Conservation (phyloP, 1,140 invertebrate species). For the Agraylea sexmaculata region DNA sequence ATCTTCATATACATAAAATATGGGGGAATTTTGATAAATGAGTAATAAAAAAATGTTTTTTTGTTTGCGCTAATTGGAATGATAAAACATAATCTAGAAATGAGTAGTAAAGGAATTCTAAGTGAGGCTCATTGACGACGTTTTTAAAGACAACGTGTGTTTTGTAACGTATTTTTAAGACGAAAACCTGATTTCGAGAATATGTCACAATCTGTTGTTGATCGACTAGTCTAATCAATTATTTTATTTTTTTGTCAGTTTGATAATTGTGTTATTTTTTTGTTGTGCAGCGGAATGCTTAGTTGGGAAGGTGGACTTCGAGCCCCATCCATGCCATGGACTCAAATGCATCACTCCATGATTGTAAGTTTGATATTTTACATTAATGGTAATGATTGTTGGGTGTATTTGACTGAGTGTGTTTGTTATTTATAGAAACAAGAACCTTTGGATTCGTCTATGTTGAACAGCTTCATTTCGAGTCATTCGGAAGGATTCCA, state of each 20-base stretch:
- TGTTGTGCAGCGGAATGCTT: slow-evolving; percentile 24
- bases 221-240: slow-evolving; percentile 1
- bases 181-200: background rate
- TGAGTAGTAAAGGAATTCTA: background rate
- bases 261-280: slow-evolving; percentile 1
- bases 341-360: slow-evolving; percentile 13
- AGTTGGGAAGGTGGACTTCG: slow-evolving; percentile 28
- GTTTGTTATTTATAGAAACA: slow-evolving; percentile 29
- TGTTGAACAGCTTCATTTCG: slow-evolving; percentile 16
- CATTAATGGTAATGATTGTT: background rate
- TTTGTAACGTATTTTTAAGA: slow-evolving; percentile 5
- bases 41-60: too few species aligned
- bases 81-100: too few species aligned
- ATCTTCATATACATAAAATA: too few species aligned
- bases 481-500: slow-evolving; percentile 38
- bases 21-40: too few species aligned
- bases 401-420: slow-evolving; percentile 6
- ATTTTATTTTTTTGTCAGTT: slow-evolving; percentile 1
- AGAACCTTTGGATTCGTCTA: slow-evolving; percentile 26
- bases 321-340: slow-evolving; percentile 16
- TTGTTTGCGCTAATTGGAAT: too few species aligned
- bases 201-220: slow-evolving; percentile 4
- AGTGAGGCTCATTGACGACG: slow-evolving; percentile 10
- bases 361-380: slow-evolving; percentile 17
- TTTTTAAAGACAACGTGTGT: slow-evolving; percentile 15